Base-by-base conservation (phyloP, 1,140 invertebrate genomes). In the Camponotus floridanus region DNA sequence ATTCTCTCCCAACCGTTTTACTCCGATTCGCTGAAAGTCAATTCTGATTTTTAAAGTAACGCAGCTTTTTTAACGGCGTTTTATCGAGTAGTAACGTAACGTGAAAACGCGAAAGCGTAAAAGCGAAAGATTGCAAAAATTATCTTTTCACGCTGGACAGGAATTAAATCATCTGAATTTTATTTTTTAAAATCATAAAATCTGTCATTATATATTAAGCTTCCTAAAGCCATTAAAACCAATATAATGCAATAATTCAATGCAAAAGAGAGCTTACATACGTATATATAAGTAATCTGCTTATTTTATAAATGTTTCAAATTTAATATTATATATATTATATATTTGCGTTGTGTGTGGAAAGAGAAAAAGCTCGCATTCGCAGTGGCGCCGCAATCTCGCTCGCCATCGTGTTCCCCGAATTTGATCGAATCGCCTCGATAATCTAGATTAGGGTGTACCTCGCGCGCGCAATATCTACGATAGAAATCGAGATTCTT, bases 11-110 rank as follows among this genome's bases (percentile, higher is more conserved):
- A 26, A 26, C 68, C 55, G 74, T 83, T 83, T 83, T 74, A 83
- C 57, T 83, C 42, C 55, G 68, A 83, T 74, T 83, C 79, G 68
- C 57, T 83, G 39, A 83, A 83, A 83, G 79, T 83, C 79, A 83
- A 83, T 83, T 83, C 68, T 39, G 51, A 83, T 42, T 83, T 68
- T 83, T 83, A 83, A 83, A 83, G 79, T 83, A 83, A 83, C 79
- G 74, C 39, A 74, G 68, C 55, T 78, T 85, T 78, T 85, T 67
- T 26, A 76, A 67, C 45, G 15, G 74, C 61, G 9, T 21, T 78
- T 39, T 85, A 18, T 61, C 42, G 51, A 26, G 26, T 26, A 26
- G 11, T 48, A 2, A 36, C 33, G 48, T 67, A 80, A 68, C 8
- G 65, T 57, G 78, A 71, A 80, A 70, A 71, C 13, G 39, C 26